Evolutionary conservation across 1,140 invertebrate species (phyloP), one percentile per base, ranked within the genome.

Genomic region (Bombus confusus): DNA sequence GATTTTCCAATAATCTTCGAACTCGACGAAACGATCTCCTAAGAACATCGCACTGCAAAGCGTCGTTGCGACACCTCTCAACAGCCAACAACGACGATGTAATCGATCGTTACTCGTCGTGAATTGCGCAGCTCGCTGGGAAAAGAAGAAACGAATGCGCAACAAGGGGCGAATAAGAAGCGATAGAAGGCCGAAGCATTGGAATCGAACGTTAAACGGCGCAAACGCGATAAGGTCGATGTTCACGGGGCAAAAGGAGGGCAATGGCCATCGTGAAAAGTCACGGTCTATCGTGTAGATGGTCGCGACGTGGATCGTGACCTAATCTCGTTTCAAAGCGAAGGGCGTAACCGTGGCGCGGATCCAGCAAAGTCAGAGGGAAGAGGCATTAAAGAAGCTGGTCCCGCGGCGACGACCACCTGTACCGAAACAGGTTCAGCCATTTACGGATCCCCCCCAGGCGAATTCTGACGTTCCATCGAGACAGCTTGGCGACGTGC

Each of bases 401-500:
- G 79, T 80, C 43, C 37, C 59, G 52, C 52, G 76, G 73, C 72
- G 62, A 74, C 85, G 85, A 88, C 87, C 87, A 88, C 87, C 86
- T 87, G 78, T 87, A 82, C 69, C 80, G 87, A 89, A 89, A 88
- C 87, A 88, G 87, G 87, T 88, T 88, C 87, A 80, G 81, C 71
- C 87, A 82, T 88, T 88, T 87, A 80, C 86, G 62, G 75, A 57
- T 84, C 57, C 68, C 87, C 85, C 47, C 74, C n/a, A 41, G 80
- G 86, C 87, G 71, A 69, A 88, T 88, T 88, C 87, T 88, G 87
- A 88, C 78, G 87, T 85, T 80, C 83, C 87, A 83, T 89, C 83
- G 88, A 89, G 88, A 89, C 88, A 89, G 88, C 88, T 87, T 88
- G 88, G 88, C 88, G 88, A 89, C 88, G 75, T 77, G 83, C 83